Percentiles rank a stretch among this genome's conserved stretches.
Conservation (phyloP, 1,140 invertebrate genomes). For the Leptoteleia sp. region DNA sequence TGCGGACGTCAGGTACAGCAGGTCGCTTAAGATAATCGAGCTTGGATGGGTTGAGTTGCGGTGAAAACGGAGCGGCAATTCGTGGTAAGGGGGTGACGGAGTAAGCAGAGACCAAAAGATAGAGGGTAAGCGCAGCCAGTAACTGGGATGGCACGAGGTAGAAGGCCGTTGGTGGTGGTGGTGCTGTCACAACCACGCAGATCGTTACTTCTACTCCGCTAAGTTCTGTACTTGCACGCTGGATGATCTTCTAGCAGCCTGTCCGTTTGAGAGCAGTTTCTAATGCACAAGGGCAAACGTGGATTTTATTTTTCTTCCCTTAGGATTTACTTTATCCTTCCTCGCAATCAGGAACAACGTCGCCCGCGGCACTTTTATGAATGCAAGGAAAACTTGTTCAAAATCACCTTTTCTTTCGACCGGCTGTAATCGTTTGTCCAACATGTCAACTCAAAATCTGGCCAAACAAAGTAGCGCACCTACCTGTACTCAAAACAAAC, state of each 20-base stretch:
- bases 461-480: neutral
- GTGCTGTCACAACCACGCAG: slow-evolving; percentile 79
- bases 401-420: slow-evolving; percentile 10
- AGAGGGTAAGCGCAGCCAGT: slow-evolving; percentile 67
- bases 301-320: slow-evolving; percentile 72
- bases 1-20: slow-evolving; percentile 79
- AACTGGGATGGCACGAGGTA: slow-evolving; percentile 57
- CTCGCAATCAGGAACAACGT: slow-evolving; percentile 58
- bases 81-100: slow-evolving; percentile 64
- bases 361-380: slow-evolving; percentile 52
- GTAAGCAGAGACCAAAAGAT: slow-evolving; percentile 67
- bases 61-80: slow-evolving; percentile 71
- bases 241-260: slow-evolving; percentile 72
- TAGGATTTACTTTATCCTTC: slow-evolving; percentile 61
- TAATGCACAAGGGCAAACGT: slow-evolving; percentile 70
- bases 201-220: slow-evolving; percentile 80
- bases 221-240: slow-evolving; percentile 72
- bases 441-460: slow-evolving; percentile 11
- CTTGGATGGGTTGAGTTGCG: slow-evolving; percentile 73
- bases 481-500: too few relatives aligned
- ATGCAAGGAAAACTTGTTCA: slow-evolving; percentile 19
- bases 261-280: slow-evolving; percentile 67
- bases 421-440: neutral
- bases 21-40: slow-evolving; percentile 75
- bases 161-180: slow-evolving; percentile 47